These are phyloP conservation scores for Belonocnema kinseyi DNA, from an alignment of 1,140 invertebrate species.

Conservation along the genomic window DNA sequence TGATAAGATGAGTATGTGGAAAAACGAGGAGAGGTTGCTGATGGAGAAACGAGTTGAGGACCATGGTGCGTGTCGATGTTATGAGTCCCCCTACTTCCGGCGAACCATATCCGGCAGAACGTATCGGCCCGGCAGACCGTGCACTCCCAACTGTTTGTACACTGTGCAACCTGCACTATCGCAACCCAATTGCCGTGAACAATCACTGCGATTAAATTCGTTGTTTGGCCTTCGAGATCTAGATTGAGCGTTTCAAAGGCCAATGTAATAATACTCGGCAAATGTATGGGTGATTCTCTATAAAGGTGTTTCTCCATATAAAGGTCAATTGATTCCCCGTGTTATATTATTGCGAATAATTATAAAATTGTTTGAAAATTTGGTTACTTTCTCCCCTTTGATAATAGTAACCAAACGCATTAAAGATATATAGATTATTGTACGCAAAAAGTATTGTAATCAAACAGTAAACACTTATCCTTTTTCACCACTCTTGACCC, in stretches of 20 bases:
- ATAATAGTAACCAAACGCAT: too few species aligned
- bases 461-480: too few species aligned
- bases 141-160: slow-evolving; percentile 55
- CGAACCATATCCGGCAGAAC: slow-evolving; percentile 73
- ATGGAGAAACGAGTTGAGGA: slow-evolving; percentile 40
- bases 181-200: slow-evolving; percentile 64
- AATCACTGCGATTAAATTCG: slow-evolving; percentile 47
- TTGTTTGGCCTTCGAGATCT: slow-evolving; percentile 25
- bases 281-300: too few species aligned
- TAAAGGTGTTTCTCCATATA: too few species aligned
- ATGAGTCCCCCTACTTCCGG: slow-evolving; percentile 74
- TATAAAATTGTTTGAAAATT: too few species aligned
- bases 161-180: slow-evolving; percentile 58
- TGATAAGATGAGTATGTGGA: too few species aligned
- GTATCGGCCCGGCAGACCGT: slow-evolving; percentile 67
- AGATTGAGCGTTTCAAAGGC: slow-evolving; percentile 13
- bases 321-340: too few species aligned
- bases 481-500: too few species aligned
- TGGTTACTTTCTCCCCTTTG: too few species aligned
- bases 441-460: too few species aligned
- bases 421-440: too few species aligned
- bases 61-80: slow-evolving; percentile 72
- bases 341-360: too few species aligned
- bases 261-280: background rate
- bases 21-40: background rate